Evolutionary conservation across 53 echinoderm and acorn worm species (phyloP).

Genomic region (Mesocentrotus franciscanus): DNA sequence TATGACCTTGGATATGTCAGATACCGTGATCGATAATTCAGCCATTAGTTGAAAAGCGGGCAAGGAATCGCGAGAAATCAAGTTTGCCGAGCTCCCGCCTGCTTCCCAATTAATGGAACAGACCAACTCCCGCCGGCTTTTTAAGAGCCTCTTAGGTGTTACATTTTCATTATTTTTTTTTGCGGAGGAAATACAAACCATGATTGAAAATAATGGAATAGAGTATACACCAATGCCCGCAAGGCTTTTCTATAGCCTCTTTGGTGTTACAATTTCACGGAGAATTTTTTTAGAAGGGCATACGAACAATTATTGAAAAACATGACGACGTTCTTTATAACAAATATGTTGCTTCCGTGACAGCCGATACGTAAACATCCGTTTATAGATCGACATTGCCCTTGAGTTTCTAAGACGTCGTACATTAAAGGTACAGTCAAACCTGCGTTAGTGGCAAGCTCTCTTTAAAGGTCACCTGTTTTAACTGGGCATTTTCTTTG

Average conservation of each 20-base stretch:
- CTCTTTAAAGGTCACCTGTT: too few relatives aligned
- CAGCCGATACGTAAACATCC: background rate
- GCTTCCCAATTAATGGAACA: background rate
- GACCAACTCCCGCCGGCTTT: background rate
- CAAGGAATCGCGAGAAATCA: background rate
- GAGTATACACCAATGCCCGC: too few relatives aligned
- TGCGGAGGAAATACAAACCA: background rate
- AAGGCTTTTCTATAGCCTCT: too few relatives aligned
- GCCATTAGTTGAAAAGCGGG: background rate
- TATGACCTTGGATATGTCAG: constrained; percentile 14
- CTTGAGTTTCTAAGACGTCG: too few relatives aligned
- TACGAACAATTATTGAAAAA: background rate
- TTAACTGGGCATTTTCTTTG: too few relatives aligned
- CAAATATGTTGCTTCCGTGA: background rate
- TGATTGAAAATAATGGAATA: background rate
- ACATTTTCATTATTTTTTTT: background rate
- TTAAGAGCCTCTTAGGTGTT: background rate
- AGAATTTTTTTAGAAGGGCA: too few relatives aligned
- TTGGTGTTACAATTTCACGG: too few relatives aligned
- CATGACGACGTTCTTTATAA: background rate
- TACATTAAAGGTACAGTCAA: too few relatives aligned
- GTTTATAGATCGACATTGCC: background rate
- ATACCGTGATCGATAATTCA: background rate
- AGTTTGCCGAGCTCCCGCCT: background rate
- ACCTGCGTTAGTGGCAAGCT: too few relatives aligned